A percentile compares a stretch with the other conserved stretches of the same genome.
These are phyloP conservation scores for Psylliodes chrysocephalus DNA, from an alignment of 2,888 invertebrate genomes.

Conservation along the genomic window DNA sequence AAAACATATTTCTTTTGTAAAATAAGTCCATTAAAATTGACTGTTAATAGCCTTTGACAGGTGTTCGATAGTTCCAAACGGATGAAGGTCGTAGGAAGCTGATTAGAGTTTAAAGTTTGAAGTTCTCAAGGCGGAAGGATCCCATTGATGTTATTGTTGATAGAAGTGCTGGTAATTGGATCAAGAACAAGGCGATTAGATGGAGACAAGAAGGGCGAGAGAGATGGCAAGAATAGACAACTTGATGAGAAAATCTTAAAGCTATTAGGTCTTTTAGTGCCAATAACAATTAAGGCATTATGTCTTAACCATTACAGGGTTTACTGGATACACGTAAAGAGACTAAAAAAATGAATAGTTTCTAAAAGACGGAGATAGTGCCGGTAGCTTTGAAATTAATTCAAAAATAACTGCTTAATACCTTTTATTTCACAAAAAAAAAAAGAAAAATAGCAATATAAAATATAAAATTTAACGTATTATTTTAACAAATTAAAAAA, in stretches of 20 bases:
- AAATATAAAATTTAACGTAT: too few species aligned
- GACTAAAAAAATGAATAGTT: too few species aligned
- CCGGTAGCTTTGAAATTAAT: too few species aligned
- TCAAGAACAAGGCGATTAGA: background rate
- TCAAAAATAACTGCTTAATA: too few species aligned
- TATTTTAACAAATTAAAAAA: too few species aligned
- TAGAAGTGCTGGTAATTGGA: background rate
- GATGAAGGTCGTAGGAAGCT: background rate
- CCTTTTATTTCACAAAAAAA: too few species aligned
- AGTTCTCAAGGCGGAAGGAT: background rate
- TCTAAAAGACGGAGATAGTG: too few species aligned
- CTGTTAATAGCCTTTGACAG: background rate
- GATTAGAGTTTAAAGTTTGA: background rate
- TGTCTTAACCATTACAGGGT: background rate
- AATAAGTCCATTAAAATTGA: background rate
- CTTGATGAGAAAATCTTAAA: background rate
- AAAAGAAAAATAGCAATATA: too few species aligned
- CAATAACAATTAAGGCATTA: background rate
- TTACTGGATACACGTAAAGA: background rate
- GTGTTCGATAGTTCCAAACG: background rate
- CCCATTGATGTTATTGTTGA: background rate
- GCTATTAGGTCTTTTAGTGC: background rate
- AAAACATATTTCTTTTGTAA: too few species aligned
- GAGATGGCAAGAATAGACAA: background rate
- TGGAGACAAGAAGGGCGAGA: too few species aligned